Base-by-base conservation (phyloP, 2,113 vertebrate species). In the Oostethus manadensis region DNA sequence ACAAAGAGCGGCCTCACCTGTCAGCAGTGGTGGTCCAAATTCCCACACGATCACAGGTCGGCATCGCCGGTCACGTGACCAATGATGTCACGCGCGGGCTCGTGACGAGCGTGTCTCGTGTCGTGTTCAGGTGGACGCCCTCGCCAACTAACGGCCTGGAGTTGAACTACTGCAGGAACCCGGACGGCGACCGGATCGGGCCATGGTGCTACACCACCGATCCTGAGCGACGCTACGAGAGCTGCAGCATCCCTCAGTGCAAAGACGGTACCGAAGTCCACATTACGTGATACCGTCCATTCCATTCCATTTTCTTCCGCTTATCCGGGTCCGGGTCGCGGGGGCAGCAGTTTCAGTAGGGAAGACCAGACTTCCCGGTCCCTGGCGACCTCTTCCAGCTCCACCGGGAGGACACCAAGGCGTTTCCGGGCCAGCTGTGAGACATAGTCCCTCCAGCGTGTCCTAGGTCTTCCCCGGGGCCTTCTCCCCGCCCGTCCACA, bases 191-290 rank as follows among this genome's bases (percentile, higher is more conserved):
- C 76, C 79, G 84, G 0, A 84, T 88, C 10, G 97, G 97, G 17
- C 97, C 97, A 0, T 99, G 97, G 96, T 99, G 97, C 71, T 98
- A 98, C 81, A 99, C 97, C 0, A 75, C 79, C 0, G 90, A 98
- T 74, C 88, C 89, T 0, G 79, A 86, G 0, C 45, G 88, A 54
- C 92, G 96, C 40, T 93, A 92, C 46, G 93, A 98, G 81, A 90
- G 84, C 79, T 99, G 97, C 0, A 90, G 90, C 65, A 94, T 98
- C 77, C 92, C 93, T 51, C 92, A 91, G 70, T 96, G 94, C 45
- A 92, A 93, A 84, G 88, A 94, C 0, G 92, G 94, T 94, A 86
- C 63, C 64, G 43, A n/a, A n/a, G n/a, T n/a, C n/a, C n/a, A n/a
- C n/a, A n/a, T n/a, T n/a, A n/a, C n/a, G n/a, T n/a, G n/a, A n/a